These are phyloP conservation scores for Ruditapes philippinarum DNA, from an alignment of 1,140 invertebrate species.

Conservation along the genomic window DNA sequence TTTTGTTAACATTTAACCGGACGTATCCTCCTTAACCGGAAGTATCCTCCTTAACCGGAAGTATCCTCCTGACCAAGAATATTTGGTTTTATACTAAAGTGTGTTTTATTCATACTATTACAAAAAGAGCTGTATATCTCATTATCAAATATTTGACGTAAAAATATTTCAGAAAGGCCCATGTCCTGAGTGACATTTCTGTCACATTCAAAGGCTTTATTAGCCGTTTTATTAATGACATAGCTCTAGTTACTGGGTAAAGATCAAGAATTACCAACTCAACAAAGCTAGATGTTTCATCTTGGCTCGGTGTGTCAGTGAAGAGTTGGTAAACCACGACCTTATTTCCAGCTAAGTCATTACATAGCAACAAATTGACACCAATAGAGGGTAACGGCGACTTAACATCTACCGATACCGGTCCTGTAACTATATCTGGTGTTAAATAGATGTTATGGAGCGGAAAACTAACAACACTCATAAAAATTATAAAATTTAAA, in stretches of 20 bases:
- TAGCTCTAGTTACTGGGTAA: constrained; percentile 66
- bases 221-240: constrained; percentile 65
- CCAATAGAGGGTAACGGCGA: constrained; percentile 52
- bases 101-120: too few relatives aligned
- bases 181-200: too few relatives aligned
- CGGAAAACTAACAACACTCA: constrained; percentile 59
- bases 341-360: constrained; percentile 69
- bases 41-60: too few relatives aligned
- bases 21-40: too few relatives aligned
- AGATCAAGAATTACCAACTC: constrained; percentile 38
- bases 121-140: too few relatives aligned
- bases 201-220: constrained; percentile 49
- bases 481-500: too few relatives aligned
- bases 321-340: constrained; percentile 59
- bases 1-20: too few relatives aligned
- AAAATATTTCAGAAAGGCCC: too few relatives aligned
- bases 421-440: constrained; percentile 56
- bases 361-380: constrained; percentile 68
- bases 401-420: constrained; percentile 48
- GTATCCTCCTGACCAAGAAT: too few relatives aligned
- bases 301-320: constrained; percentile 25
- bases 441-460: constrained; percentile 63
- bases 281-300: background rate
- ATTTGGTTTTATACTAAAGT: too few relatives aligned
- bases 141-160: too few relatives aligned